Percentiles rank a stretch among this genome's conserved stretches.
Conservation (phyloP, 2,888 invertebrate genomes). For the Metopia argyrocephala region DNA sequence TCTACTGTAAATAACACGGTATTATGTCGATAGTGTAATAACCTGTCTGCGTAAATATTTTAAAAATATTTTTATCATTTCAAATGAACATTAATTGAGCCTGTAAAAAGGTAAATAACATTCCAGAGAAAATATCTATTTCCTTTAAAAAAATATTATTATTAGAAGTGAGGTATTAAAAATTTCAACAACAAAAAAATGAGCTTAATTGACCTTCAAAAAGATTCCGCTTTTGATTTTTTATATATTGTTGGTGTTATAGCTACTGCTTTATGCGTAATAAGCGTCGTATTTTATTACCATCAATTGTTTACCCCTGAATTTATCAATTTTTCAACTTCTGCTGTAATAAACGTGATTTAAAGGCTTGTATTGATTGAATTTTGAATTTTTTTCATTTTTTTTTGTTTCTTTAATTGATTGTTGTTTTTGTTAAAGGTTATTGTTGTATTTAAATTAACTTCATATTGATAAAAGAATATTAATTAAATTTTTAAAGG, state of each 20-base stretch:
- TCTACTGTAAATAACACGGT: no score
- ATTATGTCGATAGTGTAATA: no score
- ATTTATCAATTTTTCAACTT: not conserved
- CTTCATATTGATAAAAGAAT: not conserved
- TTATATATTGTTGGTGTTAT: not conserved
- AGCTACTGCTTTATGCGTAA: not conserved
- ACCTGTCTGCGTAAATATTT: no score
- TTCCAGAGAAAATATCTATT: no score
- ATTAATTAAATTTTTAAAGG: not conserved
- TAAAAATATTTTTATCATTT: no score
- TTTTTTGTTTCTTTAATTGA: not conserved
- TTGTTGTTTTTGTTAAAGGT: not conserved
- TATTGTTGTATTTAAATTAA: not conserved
- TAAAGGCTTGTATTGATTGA: no score
- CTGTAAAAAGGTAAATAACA: no score
- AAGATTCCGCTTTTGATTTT: constrained; percentile 34
- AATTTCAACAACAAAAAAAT: no score
- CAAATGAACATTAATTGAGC: no score
- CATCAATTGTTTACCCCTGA: not conserved
- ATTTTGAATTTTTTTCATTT: no score
- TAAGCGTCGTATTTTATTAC: not conserved
- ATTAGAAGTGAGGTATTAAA: no score
- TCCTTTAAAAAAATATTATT: no score
- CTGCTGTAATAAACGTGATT: not conserved
- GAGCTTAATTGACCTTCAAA: constrained; percentile 44